Conservation (phyloP, 2,888 invertebrate species). For the Heliconius hortense region DNA sequence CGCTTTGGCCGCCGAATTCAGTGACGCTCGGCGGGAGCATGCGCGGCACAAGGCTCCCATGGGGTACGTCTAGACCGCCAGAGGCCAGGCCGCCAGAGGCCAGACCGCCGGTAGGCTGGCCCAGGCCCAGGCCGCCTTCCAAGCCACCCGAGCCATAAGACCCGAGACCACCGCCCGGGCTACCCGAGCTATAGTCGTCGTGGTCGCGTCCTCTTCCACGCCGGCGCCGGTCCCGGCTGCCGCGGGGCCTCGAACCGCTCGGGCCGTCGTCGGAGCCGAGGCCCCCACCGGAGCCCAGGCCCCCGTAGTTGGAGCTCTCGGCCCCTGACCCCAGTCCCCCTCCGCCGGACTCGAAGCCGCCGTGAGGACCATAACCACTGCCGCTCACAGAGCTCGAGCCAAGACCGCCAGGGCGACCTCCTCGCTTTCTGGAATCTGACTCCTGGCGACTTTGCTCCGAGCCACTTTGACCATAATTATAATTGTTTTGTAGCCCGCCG, state of each 20-base stretch:
- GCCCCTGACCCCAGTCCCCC: slow-evolving; percentile 43
- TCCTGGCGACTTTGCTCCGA: slow-evolving; percentile 70
- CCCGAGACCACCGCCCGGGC: slow-evolving; percentile 56
- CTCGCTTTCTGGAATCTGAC: slow-evolving; percentile 78
- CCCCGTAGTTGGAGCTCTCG: slow-evolving; percentile 45
- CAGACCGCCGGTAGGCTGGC: slow-evolving; percentile 56
- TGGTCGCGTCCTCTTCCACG: slow-evolving; percentile 73
- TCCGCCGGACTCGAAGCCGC: slow-evolving; percentile 47
- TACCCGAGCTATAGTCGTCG: slow-evolving; percentile 59
- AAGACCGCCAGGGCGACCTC: slow-evolving; percentile 56
- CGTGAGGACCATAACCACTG: slow-evolving; percentile 52
- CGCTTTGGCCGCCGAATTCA: slow-evolving; percentile 61
- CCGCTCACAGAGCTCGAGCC: slow-evolving; percentile 52
- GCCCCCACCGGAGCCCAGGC: slow-evolving; percentile 51
- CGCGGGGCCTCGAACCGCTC: slow-evolving; percentile 56
- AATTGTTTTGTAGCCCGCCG: slow-evolving; percentile 50
- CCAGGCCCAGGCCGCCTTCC: slow-evolving; percentile 57
- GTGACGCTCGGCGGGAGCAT: slow-evolving; percentile 66
- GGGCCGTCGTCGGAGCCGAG: slow-evolving; percentile 50
- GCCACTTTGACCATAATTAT: slow-evolving; percentile 63
- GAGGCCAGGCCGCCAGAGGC: slow-evolving; percentile 50
- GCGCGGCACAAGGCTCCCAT: slow-evolving; percentile 75
- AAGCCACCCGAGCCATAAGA: slow-evolving; percentile 52
- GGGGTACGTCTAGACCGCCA: slow-evolving; percentile 75
- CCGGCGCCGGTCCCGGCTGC: slow-evolving; percentile 67